A percentile compares a stretch with the other conserved stretches of the same genome.
phyloP scores from a whole-genome alignment of 1,140 invertebrate species.

The Macrotrachela quadricornifera region DNA sequence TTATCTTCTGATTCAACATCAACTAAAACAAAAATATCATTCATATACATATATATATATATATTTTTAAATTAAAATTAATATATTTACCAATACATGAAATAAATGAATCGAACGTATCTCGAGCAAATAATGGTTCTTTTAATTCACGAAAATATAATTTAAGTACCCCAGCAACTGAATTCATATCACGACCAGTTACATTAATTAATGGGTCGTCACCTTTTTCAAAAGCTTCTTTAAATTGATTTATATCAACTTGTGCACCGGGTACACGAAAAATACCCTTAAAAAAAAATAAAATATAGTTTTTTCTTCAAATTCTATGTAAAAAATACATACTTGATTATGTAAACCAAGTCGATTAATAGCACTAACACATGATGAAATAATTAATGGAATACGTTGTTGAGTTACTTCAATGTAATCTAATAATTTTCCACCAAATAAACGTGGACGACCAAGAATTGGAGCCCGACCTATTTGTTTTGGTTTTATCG shows the following conservation, averaged over 20 bases:
- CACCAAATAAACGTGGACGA: constrained; percentile 72
- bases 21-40: too few relatives aligned
- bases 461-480: constrained; percentile 44
- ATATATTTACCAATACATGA: too few relatives aligned
- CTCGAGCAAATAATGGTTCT: constrained; percentile 72
- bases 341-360: constrained; percentile 48
- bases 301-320: too few relatives aligned
- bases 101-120: constrained; percentile 78
- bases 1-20: too few relatives aligned
- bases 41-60: too few relatives aligned
- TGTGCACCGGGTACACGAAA: constrained; percentile 83
- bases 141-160: constrained; percentile 70
- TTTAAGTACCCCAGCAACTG: constrained; percentile 73
- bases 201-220: constrained; percentile 70
- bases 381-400: constrained; percentile 66
- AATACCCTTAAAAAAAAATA: constrained; percentile 39
- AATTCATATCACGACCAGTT: constrained; percentile 81
- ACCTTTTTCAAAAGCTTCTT: constrained; percentile 69
- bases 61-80: too few relatives aligned
- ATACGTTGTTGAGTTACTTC: constrained; percentile 59
- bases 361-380: constrained; percentile 70
- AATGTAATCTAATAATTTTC: constrained; percentile 68
- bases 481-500: constrained; percentile 22
- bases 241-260: constrained; percentile 80
- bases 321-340: too few relatives aligned